A percentile compares a stretch with the other conserved stretches of the same genome.
Conservation (phyloP, 1,140 invertebrate species). For the Philaenus spumarius region DNA sequence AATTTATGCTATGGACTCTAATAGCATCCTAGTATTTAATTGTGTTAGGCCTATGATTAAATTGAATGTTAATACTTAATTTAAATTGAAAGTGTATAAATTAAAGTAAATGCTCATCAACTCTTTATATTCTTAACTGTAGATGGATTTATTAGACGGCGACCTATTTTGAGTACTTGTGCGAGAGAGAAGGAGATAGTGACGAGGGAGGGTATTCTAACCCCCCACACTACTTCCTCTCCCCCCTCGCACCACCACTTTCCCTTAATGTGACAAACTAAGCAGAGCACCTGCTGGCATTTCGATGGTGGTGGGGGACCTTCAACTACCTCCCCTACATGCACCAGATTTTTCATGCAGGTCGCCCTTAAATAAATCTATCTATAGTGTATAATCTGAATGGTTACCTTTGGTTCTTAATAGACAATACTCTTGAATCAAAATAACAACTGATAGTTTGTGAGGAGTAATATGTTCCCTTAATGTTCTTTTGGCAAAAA, state of each 20-base stretch:
- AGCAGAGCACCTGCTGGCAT: too few species aligned
- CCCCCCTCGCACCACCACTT: too few species aligned
- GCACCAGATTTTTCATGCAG: too few species aligned
- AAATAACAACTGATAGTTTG: slow-evolving; percentile 46
- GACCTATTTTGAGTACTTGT: too few species aligned
- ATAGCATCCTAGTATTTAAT: background rate
- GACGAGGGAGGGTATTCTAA: too few species aligned
- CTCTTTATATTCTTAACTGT: slow-evolving; percentile 18
- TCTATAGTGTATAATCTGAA: slow-evolving; percentile 12
- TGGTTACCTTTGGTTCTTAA: slow-evolving; percentile 41
- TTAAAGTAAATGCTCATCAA: slow-evolving; percentile 24
- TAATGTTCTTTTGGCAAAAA: background rate
- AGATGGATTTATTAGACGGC: too few species aligned
- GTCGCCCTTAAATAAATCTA: too few species aligned
- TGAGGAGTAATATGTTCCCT: slow-evolving; percentile 48
- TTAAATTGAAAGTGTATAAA: slow-evolving; percentile 19
- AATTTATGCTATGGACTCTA: background rate
- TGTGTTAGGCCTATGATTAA: background rate
- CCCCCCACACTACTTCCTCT: background rate
- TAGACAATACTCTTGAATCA: slow-evolving; percentile 47
- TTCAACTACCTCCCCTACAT: too few species aligned
- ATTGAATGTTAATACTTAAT: background rate
- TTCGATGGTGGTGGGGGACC: too few species aligned
- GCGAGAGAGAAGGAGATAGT: too few species aligned
- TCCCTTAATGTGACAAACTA: too few species aligned